Evolutionary conservation across 2,888 invertebrate genomes (phyloP), one percentile per base, ranked within the genome.

Genomic region (Sclerodermus sp.): DNA sequence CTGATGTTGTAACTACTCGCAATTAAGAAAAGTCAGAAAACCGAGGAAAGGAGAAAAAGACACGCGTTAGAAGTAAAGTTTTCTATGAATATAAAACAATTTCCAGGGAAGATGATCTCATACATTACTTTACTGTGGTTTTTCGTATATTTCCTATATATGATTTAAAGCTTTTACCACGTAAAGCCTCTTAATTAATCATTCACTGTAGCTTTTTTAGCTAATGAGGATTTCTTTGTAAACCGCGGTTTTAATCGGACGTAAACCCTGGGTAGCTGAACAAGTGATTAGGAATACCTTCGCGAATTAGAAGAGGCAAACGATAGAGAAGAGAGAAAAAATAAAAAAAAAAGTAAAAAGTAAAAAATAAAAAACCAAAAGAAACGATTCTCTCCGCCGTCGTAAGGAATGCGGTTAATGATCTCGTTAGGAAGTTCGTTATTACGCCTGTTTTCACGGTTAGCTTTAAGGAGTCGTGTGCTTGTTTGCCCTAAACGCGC

Each of bases 361-460:
- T 42, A 52, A 48, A 38, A 42, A 44, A 42, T 36, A 32, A 23
- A 29, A 40, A 14, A n/a, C 45, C 38, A 18, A 37, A 17, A 49
- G 39, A 29, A 44, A 40, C 45, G 23, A 41, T 40, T 36, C 40
- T 40, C 46, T 38, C 42, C 46, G 39, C 18, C 42, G 38, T 39
- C 42, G 36, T 37, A 47, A 44, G 41, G 42, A 55, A 51, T 49
- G 45, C 55, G 55, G 43, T 53, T 55, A 53, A 57, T 50, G 45
- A 55, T 53, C 41, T 53, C 50, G 40, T 50, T 55, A 55, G 43
- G 49, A 53, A 51, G 37, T 47, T 49, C 32, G 49, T 48, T 53
- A 42, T 51, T 45, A 39, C 36, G 29, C 15, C 29, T 38, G 37
- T 56, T 55, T 53, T 40, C 45, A 32, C 36, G 31, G 23, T 46